Percentiles rank a stretch among this genome's conserved stretches.
Evolutionary conservation across 92 coral and sea anemone species (phyloP).

Genomic region (Chrysogorgia sp.): DNA sequence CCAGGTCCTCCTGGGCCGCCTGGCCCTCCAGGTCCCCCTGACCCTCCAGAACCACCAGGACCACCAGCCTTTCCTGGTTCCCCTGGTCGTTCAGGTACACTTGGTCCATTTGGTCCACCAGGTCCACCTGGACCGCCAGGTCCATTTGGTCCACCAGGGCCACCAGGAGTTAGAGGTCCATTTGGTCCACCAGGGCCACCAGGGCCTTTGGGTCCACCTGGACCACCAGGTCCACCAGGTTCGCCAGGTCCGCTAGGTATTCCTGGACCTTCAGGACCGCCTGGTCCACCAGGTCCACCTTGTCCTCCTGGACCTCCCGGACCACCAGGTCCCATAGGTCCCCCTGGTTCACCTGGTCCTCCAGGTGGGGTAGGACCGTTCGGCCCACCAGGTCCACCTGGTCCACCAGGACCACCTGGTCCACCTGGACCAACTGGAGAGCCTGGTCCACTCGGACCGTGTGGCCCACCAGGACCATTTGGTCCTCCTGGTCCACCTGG

Average conservation of each 20-base stretch:
- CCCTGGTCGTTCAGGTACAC: constrained; percentile 49
- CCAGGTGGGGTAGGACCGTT: constrained; percentile 70
- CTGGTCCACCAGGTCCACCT: constrained; percentile 48
- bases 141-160: constrained; percentile 25
- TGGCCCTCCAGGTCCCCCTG: constrained; percentile 77
- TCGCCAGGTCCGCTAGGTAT: constrained; percentile 63
- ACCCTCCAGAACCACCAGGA: constrained; percentile 68
- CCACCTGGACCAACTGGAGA: constrained; percentile 70
- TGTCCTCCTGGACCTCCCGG: constrained; percentile 56
- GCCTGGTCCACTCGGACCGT: constrained; percentile 69
- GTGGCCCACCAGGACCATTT: constrained; percentile 72
- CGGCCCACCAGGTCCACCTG: constrained; percentile 60
- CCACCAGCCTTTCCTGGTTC: constrained; percentile 64
- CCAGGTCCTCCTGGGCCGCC: constrained; percentile 76
- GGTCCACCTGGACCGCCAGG: constrained; percentile 70
- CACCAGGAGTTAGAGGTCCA: constrained; percentile 29
- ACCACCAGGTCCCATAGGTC: constrained; percentile 50
- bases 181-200: constrained; percentile 36
- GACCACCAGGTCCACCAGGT: constrained; percentile 48
- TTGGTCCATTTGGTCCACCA: constrained; percentile 17
- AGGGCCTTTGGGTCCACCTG: constrained; percentile 32
- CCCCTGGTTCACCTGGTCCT: constrained; percentile 39
- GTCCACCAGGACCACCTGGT: constrained; percentile 69
- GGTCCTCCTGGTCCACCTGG: constrained; percentile 85
- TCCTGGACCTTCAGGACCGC: constrained; percentile 62